phyloP scores from a whole-genome alignment of 2,888 invertebrate species.

The Diloba caeruleocephala region DNA sequence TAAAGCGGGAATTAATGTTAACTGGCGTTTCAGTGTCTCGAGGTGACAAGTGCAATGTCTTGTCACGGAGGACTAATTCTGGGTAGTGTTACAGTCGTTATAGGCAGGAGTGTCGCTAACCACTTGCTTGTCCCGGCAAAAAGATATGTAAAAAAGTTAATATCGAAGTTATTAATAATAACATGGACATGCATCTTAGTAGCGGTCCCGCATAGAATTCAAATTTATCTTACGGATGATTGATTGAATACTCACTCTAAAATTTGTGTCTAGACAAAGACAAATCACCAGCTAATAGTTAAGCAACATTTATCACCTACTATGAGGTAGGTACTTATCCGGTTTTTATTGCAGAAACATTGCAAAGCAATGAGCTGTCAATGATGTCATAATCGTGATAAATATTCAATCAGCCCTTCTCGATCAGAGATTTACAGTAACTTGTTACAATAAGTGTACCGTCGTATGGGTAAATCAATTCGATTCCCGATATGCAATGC shows the following conservation, averaged over 20 bases:
- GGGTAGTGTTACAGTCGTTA: too few relatives aligned
- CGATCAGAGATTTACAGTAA: conserved; percentile 18
- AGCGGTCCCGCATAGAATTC: conserved; percentile 23
- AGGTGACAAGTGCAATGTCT: too few relatives aligned
- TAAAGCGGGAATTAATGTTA: too few relatives aligned
- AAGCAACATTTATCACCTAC: conserved; percentile 21
- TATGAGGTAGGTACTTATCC: too few relatives aligned
- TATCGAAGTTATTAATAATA: conserved; percentile 17
- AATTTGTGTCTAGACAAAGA: too few relatives aligned
- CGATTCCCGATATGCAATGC: background rate
- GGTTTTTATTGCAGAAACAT: conserved; percentile 30
- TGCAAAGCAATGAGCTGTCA: conserved; percentile 33
- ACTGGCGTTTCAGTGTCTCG: too few relatives aligned
- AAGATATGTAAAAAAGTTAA: conserved; percentile 19
- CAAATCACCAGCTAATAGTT: conserved; percentile 29
- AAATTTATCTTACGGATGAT: conserved; percentile 41
- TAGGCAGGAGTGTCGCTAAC: too few relatives aligned
- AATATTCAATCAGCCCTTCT: conserved; percentile 40
- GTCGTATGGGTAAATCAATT: conserved; percentile 15
- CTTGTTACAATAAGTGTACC: conserved; percentile 21
- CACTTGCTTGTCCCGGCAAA: too few relatives aligned
- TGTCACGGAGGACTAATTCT: too few relatives aligned
- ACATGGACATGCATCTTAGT: conserved; percentile 20
- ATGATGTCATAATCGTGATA: conserved; percentile 34
- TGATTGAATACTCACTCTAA: conserved; percentile 23